Base-by-base conservation (phyloP, 2,797 vertebrate species). In the Spatula clypeata region DNA sequence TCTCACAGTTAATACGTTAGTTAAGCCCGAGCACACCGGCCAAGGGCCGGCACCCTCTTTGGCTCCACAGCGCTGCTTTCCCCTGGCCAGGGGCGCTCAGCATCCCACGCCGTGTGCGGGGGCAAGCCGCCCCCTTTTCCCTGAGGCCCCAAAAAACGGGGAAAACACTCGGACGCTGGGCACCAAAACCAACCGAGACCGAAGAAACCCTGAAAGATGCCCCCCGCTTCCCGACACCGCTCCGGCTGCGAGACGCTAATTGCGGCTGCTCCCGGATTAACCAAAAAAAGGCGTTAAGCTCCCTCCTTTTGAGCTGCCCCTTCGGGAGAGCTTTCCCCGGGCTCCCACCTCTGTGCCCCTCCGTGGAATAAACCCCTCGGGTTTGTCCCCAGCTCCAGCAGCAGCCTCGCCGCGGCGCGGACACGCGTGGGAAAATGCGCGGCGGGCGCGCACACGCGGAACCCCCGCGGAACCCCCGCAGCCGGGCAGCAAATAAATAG, bases 1-100 rank as follows among this genome's bases (percentile, higher is more conserved):
- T 96, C 92, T 95, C 94, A 29, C 95, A 89, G 93, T 61, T 83
- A 15, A 91, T 91, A 53, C 11, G 12, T 89, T 57, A 90, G 88
- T 83, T 60, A 14, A 96, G 85, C 47, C 40, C 92, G 54, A 34
- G 93, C 24, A 72, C 79, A 24, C 9, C 81, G 84, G 73, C 75
- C 70, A 65, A 74, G 73, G 20, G 34, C 65, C 32, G 8, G 6
- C 79, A 26, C 45, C 36, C 72, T 1, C 27, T 72, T 74, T 13
- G 74, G 72, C 57, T 61, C 65, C 2, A 3, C 76, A 21, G 57
- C 51, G 34, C 24, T 9, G 4, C 16, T 45, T 65, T 18, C 24
- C 44, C 38, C 58, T 32, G 34, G 17, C 53, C 29, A 31, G 53
- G 53, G 53, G 17, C 17, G 6, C 27, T 54, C 53, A 51, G 49